Evolutionary conservation across 1,140 invertebrate species (phyloP).

Genomic region (Glossosoma conforme): DNA sequence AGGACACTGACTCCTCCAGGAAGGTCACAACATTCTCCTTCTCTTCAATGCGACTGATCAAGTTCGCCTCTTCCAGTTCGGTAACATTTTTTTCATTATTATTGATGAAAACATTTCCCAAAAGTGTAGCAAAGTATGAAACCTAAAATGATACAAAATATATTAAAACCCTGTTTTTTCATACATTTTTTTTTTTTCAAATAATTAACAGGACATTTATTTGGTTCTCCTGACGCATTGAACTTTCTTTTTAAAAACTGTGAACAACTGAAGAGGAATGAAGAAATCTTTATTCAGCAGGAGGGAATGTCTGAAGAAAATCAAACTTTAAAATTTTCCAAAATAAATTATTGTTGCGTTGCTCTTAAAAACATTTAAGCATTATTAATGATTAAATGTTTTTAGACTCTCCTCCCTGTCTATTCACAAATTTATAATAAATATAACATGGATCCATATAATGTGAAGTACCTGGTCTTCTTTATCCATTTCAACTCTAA

Average conservation of each 20-base stretch:
- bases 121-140: constrained; percentile 43
- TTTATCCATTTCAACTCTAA: constrained; percentile 46
- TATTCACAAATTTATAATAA: neutral
- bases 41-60: constrained; percentile 37
- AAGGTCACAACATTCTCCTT: constrained; percentile 52
- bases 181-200: no score
- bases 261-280: no score
- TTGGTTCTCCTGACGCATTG: no score
- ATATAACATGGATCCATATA: neutral
- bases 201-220: no score
- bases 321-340: no score
- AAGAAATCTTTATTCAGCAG: no score
- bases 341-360: no score
- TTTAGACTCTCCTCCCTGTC: neutral
- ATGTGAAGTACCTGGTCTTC: constrained; percentile 43
- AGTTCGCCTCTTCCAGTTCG: constrained; percentile 24
- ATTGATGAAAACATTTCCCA: constrained; percentile 42
- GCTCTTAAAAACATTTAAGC: neutral
- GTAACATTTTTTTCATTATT: constrained; percentile 37
- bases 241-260: no score
- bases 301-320: no score
- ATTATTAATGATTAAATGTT: constrained; percentile 1
- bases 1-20: constrained; percentile 60
- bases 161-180: no score
- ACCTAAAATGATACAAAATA: constrained; percentile 34